Base-by-base conservation (phyloP, 2,113 vertebrate species). In the Megalops atlanticus region DNA sequence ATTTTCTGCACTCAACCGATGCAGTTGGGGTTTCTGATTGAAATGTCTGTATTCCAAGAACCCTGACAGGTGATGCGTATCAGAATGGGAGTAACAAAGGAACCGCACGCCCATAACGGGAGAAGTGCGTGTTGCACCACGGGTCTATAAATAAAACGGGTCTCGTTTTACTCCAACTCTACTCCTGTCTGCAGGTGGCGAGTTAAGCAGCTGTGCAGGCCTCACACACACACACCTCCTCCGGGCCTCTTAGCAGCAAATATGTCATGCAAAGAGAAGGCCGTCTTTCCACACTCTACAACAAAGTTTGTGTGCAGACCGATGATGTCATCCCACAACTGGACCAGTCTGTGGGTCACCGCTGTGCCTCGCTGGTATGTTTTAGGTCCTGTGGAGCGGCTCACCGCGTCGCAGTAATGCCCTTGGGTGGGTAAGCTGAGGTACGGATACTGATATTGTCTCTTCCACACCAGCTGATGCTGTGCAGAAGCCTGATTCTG, bases 131-230 rank as follows among this genome's bases (percentile, higher is more conserved):
- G 52, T 77, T 7, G 52, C 41, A 39, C 69, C 24, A 39, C 77
- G 27, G 39, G 35, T 40, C 2, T 41, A 68, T 43, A 40, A 78
- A 69, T 78, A 43, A 18, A 36, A 38, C 11, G 45, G 6, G 31
- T 21, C 45, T 31, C 21, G 4, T 76, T 16, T 49, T 33, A 24
- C n/a, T n/a, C 43, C 8, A 27, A 54, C 21, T 38, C 75, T 49
- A 31, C 74, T 14, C 14, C 12, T 15, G 18, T 24, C 45, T 31
- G 76, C 40, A 69, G 47, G 39, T 41, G 77, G 35, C 76, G 76
- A 83, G 83, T 49, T 78, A 88, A 88, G 87, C 81, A 86, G 84
- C 84, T 79, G 80, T 52, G 80, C 64, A 80, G 72, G 45, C 33
- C 72, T 81, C 70, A 64, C 36, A 79, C 83, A 87, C 80, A 79